phyloP scores from a whole-genome alignment of 1,140 invertebrate species.

The Drosophila hydei region DNA sequence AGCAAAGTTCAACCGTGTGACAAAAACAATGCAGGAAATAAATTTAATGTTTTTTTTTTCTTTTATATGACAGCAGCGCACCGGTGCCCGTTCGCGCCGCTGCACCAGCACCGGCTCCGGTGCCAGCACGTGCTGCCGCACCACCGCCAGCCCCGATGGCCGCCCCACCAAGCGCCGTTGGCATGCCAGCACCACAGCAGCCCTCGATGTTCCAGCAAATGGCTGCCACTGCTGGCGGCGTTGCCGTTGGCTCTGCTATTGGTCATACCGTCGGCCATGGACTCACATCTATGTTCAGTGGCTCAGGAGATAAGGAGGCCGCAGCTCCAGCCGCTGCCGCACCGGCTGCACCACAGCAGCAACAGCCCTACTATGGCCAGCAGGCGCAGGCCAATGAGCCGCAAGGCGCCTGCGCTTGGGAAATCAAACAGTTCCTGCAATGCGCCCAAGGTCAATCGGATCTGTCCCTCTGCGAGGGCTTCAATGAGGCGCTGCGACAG shows the following conservation, averaged over 20 bases:
- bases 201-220: constrained; percentile 87
- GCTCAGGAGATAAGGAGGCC: constrained; percentile 87
- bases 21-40: constrained; percentile 17
- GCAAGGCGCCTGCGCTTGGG: constrained; percentile 92
- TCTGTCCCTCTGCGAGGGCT: constrained; percentile 94
- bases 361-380: constrained; percentile 80
- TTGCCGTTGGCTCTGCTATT: constrained; percentile 94
- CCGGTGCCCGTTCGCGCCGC: constrained; percentile 33
- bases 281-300: constrained; percentile 92
- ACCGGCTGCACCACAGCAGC: constrained; percentile 70
- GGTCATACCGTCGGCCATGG: constrained; percentile 94
- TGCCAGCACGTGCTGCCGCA: constrained; percentile 78
- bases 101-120: constrained; percentile 47
- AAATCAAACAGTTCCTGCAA: constrained; percentile 94
- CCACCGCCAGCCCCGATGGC: constrained; percentile 70
- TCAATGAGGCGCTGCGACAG: constrained; percentile 96
- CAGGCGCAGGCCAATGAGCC: constrained; percentile 84
- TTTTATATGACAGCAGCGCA: constrained; percentile 48
- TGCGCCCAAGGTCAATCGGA: constrained; percentile 94
- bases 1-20: constrained; percentile 42
- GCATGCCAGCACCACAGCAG: constrained; percentile 79
- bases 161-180: constrained; percentile 70
- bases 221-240: constrained; percentile 95
- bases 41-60: neutral
- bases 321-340: constrained; percentile 81